Evolutionary conservation across 2,797 vertebrate genomes (phyloP), one percentile per base, ranked within the genome.

Genomic region (Clarias pachynema): DNA sequence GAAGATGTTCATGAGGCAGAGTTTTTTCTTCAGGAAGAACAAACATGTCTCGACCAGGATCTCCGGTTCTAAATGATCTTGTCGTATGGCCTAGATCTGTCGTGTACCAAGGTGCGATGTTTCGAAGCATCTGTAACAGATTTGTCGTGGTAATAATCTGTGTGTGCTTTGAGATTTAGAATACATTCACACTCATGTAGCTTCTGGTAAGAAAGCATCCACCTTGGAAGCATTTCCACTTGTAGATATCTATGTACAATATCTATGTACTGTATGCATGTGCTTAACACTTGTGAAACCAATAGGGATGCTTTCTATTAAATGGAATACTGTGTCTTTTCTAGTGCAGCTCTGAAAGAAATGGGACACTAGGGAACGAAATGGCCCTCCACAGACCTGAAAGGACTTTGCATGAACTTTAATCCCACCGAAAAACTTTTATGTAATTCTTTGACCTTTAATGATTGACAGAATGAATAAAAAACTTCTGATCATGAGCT

Each of bases 281-380:
- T 57, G 26, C 15, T 57, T 53, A 60, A 78, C 24, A n/a, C 57
- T 15, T 14, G 34, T 60, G 22, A 37, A 62, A 78, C 75, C 77
- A 40, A 31, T 18, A 62, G 77, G 77, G 31, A 79, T 62, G 57
- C 26, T 60, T 60, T 37, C 31, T 62, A 62, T 79, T 62, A 40
- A 79, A 79, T 16, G 12, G n/a, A 62, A 79, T 31, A 78, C 75
- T n/a, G 59, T 44, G 24, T 63, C 37, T 65, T 79, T 63, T 79
- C 78, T 65, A 65, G 78, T 60, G 40, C 78, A 65, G 60, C 20
- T 49, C 37, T 65, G 78, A 40, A 65, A 63, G 37, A 79, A 79
- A 79, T 63, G 37, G 78, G 60, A 65, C 78, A 65, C 24, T 18
- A 49, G 78, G 78, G 60, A 79, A 62, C 1, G 4, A 16, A 14